Evolutionary conservation across 1,140 invertebrate genomes (phyloP), one percentile per base, ranked within the genome.

Genomic region (Globodera ellingtonae): DNA sequence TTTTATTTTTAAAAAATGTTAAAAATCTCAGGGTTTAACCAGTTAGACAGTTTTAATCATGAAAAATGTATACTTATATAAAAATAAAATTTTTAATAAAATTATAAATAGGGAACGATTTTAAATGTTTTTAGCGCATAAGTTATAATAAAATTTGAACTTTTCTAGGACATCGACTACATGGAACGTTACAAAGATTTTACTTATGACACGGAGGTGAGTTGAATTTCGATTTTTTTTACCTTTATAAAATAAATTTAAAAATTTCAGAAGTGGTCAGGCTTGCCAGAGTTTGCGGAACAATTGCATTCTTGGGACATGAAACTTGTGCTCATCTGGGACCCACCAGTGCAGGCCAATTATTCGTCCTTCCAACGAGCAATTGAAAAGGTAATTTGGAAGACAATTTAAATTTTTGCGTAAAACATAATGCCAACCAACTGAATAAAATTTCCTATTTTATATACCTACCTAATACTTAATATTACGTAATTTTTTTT

Each of bases 151-250:
- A 35, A 35, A 1, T 35, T 35, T 35, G 1, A 35, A 35, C 1
- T 66, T 24, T 24, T 76, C 18, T n/a, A 56, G 67, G 86, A 88
- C 76, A 92, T 96, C 81, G 95, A 97, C 90, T 96, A 96, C 87
- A 96, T 96, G 95, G 90, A 93, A n/a, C 92, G 93, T 70, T 91
- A 91, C 75, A 95, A 94, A 87, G 94, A 95, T 90, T 97, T 97
- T 88, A 95, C 94, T 35, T 80, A 65, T 21, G 82, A 78, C 24
- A 59, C 56, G 8, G 70, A 83, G 18, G 81, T 82, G 62, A 47
- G 13, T 56, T 13, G 24, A 80, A 35, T 48, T 48, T 10, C 44
- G 24, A 46, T 21, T 13, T n/a, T 50, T 50, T 77, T 13, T 21
- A n/a, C 15, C 0, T 76, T 69, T 15, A 71, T 44, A 35, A 24